A percentile compares a stretch with the other conserved stretches of the same genome.
phyloP scores from a whole-genome alignment of 2,888 invertebrate species.

The Dryococelus australis region DNA sequence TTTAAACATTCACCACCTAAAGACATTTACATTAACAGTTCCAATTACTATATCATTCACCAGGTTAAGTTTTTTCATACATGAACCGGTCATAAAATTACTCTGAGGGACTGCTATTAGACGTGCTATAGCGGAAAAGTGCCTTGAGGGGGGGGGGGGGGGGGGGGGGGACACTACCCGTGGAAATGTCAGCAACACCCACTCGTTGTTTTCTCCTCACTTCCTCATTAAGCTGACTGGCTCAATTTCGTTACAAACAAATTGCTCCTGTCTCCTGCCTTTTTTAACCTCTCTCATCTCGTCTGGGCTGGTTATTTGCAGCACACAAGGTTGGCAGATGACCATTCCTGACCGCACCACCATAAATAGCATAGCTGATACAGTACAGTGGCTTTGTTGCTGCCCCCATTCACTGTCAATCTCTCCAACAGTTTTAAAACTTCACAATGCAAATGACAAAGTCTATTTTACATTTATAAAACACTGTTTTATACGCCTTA shows the following conservation, averaged over 20 bases:
- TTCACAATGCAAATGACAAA: neutral
- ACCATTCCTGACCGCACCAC: conserved; percentile 19
- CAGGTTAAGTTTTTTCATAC: neutral
- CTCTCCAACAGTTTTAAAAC: neutral
- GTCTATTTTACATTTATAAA: neutral
- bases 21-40: too few species aligned
- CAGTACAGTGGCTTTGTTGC: neutral
- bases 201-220: neutral
- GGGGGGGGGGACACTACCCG: neutral
- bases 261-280: neutral
- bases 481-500: neutral
- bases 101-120: neutral
- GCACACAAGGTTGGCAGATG: conserved; percentile 31
- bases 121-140: neutral
- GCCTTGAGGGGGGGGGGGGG: neutral
- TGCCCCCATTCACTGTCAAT: neutral
- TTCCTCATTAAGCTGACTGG: conserved; percentile 10
- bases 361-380: neutral
- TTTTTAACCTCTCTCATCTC: neutral
- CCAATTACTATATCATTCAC: neutral
- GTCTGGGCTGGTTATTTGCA: conserved; percentile 26
- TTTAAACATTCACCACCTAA: too few species aligned
- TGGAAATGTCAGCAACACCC: neutral
- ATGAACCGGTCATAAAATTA: neutral
- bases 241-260: conserved; percentile 18